These are phyloP conservation scores for Anorthoa munda DNA, from an alignment of 2,888 invertebrate species.

Conservation along the genomic window DNA sequence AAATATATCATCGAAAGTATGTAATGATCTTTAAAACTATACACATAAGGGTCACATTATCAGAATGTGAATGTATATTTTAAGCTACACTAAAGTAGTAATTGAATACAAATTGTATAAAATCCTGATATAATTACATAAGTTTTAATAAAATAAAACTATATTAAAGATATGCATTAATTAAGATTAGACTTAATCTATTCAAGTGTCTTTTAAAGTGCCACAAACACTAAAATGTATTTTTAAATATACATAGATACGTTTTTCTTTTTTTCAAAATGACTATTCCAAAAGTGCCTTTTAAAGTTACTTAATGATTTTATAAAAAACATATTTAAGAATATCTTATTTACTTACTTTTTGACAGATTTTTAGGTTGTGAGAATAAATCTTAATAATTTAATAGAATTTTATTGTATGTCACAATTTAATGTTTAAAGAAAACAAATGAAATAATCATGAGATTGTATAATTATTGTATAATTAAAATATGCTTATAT, in stretches of 20 bases:
- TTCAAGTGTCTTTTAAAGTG: constrained; percentile 68
- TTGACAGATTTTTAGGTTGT: constrained; percentile 77
- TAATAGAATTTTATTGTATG: constrained; percentile 69
- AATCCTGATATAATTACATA: constrained; percentile 56
- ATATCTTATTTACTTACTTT: constrained; percentile 40
- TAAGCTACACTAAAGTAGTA: constrained; percentile 46
- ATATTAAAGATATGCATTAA: constrained; percentile 46
- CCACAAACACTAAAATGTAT: constrained; percentile 64
- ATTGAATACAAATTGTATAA: constrained; percentile 61
- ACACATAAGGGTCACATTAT: constrained; percentile 29
- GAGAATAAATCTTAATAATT: constrained; percentile 71
- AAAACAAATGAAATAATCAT: constrained; percentile 64
- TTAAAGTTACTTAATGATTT: constrained; percentile 37
- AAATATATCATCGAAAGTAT: constrained; percentile 14
- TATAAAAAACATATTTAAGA: constrained; percentile 24
- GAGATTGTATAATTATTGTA: constrained; percentile 64
- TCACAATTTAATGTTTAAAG: constrained; percentile 72
- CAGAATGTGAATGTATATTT: constrained; percentile 53
- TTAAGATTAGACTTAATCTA: constrained; percentile 48
- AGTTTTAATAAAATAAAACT: constrained; percentile 48
- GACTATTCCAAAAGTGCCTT: constrained; percentile 67
- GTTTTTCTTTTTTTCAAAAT: constrained; percentile 43
- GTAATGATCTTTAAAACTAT: constrained; percentile 52
- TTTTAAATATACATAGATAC: constrained; percentile 43
- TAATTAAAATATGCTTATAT: constrained; percentile 57